Base-by-base conservation (phyloP, 2,888 invertebrate species). In the Cephus pulcher region DNA sequence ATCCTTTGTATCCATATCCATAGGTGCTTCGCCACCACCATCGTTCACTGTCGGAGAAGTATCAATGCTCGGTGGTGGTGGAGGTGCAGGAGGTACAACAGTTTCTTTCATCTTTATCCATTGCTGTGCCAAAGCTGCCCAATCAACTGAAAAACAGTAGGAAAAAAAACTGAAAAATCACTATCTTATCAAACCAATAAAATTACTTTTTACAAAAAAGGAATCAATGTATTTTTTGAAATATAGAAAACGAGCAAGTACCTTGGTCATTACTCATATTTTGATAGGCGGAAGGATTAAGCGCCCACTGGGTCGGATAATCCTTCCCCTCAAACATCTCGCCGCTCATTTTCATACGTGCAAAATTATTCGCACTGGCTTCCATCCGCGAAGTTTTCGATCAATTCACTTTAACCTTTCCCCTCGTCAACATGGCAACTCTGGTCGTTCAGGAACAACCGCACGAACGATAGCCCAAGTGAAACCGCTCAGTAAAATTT, bases 71-170 rank as follows among this genome's bases (percentile, higher is more conserved):
- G 91, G 89, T 0, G 94, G 93, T 4, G 95, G 94, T 12, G 95
- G 94, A 69, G 94, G 94, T 33, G 94, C 93, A 11, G 94, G 93
- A 71, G 94, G 92, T 69, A 94, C 93, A 69, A 94, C 93, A 12
- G 95, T 95, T 88, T 97, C 96, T 90, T 98, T 97, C 97, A 98
- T 98, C 90, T 97, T 97, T 85, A 99, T 98, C 98, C 99, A 98
- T 94, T 98, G 98, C 90, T 98, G 98, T 35, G 98, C 98, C 88
- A 99, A 93, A 40, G 97, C 96, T 15, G 98, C 98, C 98, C 99
- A 99, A 92, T 99, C 98, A 80, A 98, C 98, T 94, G 86, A 32
- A 84, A 84, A n/a, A 77, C 30, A 34, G 75, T 3, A 88, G 88
- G 80, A 78, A 56, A 74, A 80, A 56, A 69, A 74, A 80, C 34